Evolutionary conservation across 2,888 invertebrate species (phyloP), one percentile per base, ranked within the genome.

Genomic region (Sisyra terminalis): DNA sequence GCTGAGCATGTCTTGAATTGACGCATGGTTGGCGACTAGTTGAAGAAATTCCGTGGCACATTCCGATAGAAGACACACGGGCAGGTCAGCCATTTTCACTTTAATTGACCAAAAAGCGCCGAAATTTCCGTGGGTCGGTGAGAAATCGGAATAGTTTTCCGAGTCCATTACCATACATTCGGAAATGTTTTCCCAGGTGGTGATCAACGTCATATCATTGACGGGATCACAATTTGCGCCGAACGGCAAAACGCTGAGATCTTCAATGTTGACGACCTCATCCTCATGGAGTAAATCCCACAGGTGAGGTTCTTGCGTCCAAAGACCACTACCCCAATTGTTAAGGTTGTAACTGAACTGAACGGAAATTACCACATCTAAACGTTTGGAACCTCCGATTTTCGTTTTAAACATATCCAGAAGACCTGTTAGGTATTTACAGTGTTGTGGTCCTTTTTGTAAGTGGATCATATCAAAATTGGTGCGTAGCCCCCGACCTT

Each of bases 391-490:
- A 34, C 71, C 70, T n/a, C 81, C 73, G 56, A 84, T 74, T 72
- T 88, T 96, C 16, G 84, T 82, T 63, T 89, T 90, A 58, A 97
- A 96, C 47, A 96, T 65, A 52, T 83, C 78, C 31, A 92, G 64
- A 39, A 96, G 67, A 45, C 84, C 85, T 46, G 78, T 79, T 1
- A 97, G 70, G 63, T 89, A 84, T 50, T 78, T 78, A 55, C 83
- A 89, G 52, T 87, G 81, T 16, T 74, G 69, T 1, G 90, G 88
- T 43, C 81, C 75, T 50, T 75, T 72, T 55, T 80, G 79, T 46
- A 96, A 66, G 57, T 92, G 85, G 39, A 89, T 81, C 69, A 90
- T 86, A 56, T 94, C 87, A 61, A 87, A 92, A 56, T 80, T 80
- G n/a, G 83, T 78, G 50, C 83, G 73, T 35, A 78, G 69, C 38